These are phyloP conservation scores for Arrhamphus sclerolepis DNA, from an alignment of 2,797 vertebrate genomes.

Conservation along the genomic window DNA sequence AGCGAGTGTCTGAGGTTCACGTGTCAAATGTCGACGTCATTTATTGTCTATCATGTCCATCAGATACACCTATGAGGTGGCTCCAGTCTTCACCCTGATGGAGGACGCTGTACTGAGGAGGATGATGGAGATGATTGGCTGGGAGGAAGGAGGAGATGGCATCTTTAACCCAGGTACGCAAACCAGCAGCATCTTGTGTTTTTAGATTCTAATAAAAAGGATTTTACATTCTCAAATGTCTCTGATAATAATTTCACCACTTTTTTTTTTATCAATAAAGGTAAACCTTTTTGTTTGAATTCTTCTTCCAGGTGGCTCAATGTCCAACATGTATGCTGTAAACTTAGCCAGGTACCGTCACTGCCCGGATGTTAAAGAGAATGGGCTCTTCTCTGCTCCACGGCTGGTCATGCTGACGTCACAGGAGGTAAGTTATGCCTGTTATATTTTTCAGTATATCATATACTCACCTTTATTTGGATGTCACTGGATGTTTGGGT, in stretches of 20 bases:
- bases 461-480: no score
- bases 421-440: conserved; percentile 83
- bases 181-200: no score
- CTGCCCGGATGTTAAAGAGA: conserved; percentile 86
- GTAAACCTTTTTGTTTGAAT: accelerated
- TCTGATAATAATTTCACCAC: not conserved
- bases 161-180: conserved; percentile 50
- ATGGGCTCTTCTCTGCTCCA: conserved; percentile 81
- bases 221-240: not conserved
- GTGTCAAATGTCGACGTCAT: no score
- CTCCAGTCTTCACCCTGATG: conserved; percentile 86
- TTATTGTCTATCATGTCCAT: not conserved
- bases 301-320: conserved; percentile 84
- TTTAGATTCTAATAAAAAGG: no score
- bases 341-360: conserved; percentile 85
- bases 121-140: conserved; percentile 87
- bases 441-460: no score
- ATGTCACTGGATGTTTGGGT: no score
- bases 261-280: conserved; percentile 58
- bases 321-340: conserved; percentile 91
- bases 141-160: conserved; percentile 87
- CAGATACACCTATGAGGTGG: conserved; percentile 86
- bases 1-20: no score
- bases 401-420: conserved; percentile 85
- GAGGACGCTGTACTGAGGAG: conserved; percentile 87